These are phyloP conservation scores for Pardosa pseudoannulata DNA, from an alignment of 2,888 invertebrate genomes.

Conservation along the genomic window DNA sequence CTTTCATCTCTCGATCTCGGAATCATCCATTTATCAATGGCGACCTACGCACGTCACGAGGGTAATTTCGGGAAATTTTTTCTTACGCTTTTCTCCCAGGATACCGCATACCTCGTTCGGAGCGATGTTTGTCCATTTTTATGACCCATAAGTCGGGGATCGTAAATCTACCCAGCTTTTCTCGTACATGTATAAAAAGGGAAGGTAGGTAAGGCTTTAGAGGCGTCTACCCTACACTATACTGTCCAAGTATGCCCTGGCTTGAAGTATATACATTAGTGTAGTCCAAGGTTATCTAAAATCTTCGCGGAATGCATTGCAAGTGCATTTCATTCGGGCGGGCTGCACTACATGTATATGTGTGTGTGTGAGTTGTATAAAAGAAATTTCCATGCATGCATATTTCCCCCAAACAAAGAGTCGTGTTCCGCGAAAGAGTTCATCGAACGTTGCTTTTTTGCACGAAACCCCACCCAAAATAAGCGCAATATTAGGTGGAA, in stretches of 20 bases:
- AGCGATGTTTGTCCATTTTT: neutral
- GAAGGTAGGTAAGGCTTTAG: no score
- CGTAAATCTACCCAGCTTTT: neutral
- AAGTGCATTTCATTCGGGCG: no score
- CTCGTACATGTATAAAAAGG: neutral
- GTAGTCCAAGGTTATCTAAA: no score
- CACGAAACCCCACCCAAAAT: constrained; percentile 29
- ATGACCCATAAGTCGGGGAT: neutral
- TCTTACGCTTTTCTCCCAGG: neutral
- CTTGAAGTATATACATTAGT: no score
- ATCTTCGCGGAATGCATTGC: no score
- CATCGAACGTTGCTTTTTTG: constrained; percentile 33
- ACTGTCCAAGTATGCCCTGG: no score
- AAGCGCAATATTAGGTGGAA: constrained; percentile 18
- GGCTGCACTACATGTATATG: no score
- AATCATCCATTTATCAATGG: constrained; percentile 36
- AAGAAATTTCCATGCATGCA: neutral
- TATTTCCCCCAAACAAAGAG: neutral
- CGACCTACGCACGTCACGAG: constrained; percentile 21
- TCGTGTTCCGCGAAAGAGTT: constrained; percentile 17
- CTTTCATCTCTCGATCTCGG: constrained; percentile 27
- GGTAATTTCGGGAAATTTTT: neutral
- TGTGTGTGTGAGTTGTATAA: no score
- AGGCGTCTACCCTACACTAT: no score
- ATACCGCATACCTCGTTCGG: neutral